Evolutionary conservation across 2,888 invertebrate species (phyloP), one percentile per base, ranked within the genome.

Genomic region (Physocephala rufipes): DNA sequence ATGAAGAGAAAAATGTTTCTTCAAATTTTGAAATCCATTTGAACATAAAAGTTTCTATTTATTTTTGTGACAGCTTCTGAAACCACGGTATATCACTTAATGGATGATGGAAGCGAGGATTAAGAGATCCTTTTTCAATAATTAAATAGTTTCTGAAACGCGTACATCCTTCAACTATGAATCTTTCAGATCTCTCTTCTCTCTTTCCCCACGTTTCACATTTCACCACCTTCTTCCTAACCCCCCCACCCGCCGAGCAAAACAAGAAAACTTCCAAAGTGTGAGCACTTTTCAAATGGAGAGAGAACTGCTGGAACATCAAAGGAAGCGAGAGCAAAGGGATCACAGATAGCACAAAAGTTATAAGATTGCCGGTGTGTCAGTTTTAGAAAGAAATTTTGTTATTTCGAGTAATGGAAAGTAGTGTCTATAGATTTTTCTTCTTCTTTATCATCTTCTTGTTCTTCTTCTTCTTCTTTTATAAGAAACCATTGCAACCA

Each of bases 341-440:
- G 36, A 36, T 36, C 36, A 36, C 36, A 36, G 36, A 36, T 9
- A 9, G 5, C 36, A 16, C 58, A 30, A 13, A 2, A n/a, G n/a
- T n/a, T n/a, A n/a, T n/a, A 16, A 69, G 21, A 63, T 61, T 43
- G 70, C 45, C 67, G 47, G 59, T 67, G n/a, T 4, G 36, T 36
- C 28, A 15, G 26, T 28, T 9, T 21, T 9, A 28, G 58, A 15
- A 26, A 43, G 36, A 51, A 30, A 59, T 28, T 66, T 66, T 36
- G 55, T 53, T 47, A 66, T 51, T 49, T 19, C 49, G 36, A 55
- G 58, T 58, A 16, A 67, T 7, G 58, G 24, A 24, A 63, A 24
- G 21, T 21, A 47, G 45, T 26, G 47, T 21, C 63, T 24, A 7
- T 26, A 47, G 12, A 30, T 16, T 30, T 55, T 55, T 24, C 55